These are phyloP conservation scores for Deilephila porcellus DNA, from an alignment of 2,888 invertebrate genomes.

Conservation along the genomic window DNA sequence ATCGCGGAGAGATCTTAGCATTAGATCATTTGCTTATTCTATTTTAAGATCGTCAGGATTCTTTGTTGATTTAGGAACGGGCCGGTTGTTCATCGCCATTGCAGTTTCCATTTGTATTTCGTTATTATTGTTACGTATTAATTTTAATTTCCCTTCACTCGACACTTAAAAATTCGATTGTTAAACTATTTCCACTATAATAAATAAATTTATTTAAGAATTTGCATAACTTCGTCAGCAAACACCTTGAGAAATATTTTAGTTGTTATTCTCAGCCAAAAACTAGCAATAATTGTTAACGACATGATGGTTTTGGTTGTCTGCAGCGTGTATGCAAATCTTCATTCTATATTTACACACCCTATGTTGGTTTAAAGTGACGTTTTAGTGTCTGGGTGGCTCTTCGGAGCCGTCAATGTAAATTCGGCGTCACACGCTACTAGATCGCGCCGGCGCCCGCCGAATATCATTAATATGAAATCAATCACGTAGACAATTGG, in stretches of 20 bases:
- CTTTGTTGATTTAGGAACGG: not conserved
- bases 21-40: conserved; percentile 30
- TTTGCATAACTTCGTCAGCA: not conserved
- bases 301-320: conserved; percentile 25
- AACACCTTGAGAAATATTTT: not conserved
- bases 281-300: conserved; percentile 25
- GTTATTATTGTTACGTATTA: no score
- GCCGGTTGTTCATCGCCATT: not conserved
- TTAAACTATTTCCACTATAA: not conserved
- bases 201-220: not conserved
- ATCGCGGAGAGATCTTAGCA: conserved; percentile 16
- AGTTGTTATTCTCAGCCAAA: conserved; percentile 8
- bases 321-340: conserved; percentile 33
- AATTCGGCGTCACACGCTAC: conserved; percentile 48
- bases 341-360: conserved; percentile 64
- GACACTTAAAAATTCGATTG: not conserved
- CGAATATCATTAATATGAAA: conserved; percentile 33
- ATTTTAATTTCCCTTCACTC: no score
- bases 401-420: conserved; percentile 51
- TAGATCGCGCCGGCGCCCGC: conserved; percentile 33
- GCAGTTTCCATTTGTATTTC: no score
- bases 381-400: conserved; percentile 78
- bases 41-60: conserved; percentile 1
- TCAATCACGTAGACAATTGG: conserved; percentile 12
- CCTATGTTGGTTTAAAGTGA: conserved; percentile 59